Percentiles rank a stretch among this genome's conserved stretches.
Conservation (phyloP, 2,888 invertebrate species). For the Polydrusus tereticollis region DNA sequence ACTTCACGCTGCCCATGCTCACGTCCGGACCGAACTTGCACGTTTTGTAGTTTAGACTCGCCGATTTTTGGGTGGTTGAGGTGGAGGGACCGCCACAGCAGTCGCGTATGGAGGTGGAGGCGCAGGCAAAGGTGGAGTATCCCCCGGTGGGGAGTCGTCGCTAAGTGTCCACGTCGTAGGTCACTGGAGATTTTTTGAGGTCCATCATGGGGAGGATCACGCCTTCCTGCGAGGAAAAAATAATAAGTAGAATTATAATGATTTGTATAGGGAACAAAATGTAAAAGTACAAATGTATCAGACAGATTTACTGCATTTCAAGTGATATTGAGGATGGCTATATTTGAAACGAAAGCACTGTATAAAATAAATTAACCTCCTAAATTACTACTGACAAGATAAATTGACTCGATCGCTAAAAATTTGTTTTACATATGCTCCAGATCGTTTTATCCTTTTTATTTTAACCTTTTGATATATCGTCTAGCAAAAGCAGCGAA, state of each 20-base stretch:
- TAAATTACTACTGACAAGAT: background rate
- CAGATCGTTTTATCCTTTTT: conserved; percentile 6
- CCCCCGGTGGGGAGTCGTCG: conserved; percentile 66
- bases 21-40: conserved; percentile 50
- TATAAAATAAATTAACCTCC: background rate
- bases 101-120: conserved; percentile 65
- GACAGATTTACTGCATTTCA: too few species aligned
- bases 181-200: conserved; percentile 74
- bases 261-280: too few species aligned
- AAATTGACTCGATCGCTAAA: background rate
- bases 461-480: conserved; percentile 13
- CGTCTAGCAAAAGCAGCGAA: conserved; percentile 12
- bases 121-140: conserved; percentile 62
- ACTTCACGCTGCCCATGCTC: conserved; percentile 20
- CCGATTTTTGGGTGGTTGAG: conserved; percentile 59
- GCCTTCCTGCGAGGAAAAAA: conserved; percentile 69
- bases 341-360: background rate
- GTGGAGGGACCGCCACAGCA: conserved; percentile 65
- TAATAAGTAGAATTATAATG: too few species aligned
- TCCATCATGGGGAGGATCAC: conserved; percentile 76
- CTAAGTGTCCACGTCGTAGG: conserved; percentile 72
- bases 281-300: too few species aligned
- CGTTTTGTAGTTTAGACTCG: conserved; percentile 61
- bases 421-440: conserved; percentile 13
- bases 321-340: too few species aligned